These are phyloP conservation scores for Drosophila hydei DNA, from an alignment of 1,140 invertebrate genomes.

Conservation along the genomic window DNA sequence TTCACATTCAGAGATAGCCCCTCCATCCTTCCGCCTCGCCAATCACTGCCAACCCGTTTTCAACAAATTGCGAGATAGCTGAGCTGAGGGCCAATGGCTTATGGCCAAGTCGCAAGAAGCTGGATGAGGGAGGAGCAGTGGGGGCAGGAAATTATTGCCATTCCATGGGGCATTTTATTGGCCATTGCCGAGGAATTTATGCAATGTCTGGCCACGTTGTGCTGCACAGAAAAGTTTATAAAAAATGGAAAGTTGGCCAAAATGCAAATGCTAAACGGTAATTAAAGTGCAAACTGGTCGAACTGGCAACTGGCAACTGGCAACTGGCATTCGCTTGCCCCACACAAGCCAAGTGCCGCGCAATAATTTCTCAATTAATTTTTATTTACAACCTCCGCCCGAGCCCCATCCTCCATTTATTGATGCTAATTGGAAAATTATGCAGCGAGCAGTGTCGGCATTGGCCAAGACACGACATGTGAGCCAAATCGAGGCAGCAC, in stretches of 20 bases:
- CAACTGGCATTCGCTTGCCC: neutral
- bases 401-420: constrained; percentile 46
- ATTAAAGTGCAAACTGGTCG: constrained; percentile 52
- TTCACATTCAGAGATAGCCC: constrained; percentile 5
- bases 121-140: neutral
- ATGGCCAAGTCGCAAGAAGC: constrained; percentile 36
- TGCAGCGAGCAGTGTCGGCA: constrained; percentile 53
- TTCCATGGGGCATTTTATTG: constrained; percentile 71
- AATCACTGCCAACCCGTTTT: neutral
- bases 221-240: constrained; percentile 9
- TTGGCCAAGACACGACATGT: constrained; percentile 45
- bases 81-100: constrained; percentile 39
- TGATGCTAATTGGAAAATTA: constrained; percentile 77
- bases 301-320: neutral
- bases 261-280: constrained; percentile 69
- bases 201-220: constrained; percentile 58
- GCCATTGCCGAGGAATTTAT: constrained; percentile 69
- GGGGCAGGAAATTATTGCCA: constrained; percentile 45
- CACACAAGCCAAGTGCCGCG: constrained; percentile 53
- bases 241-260: constrained; percentile 30
- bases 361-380: constrained; percentile 77
- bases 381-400: constrained; percentile 28
- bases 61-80: constrained; percentile 44
- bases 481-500: neutral
- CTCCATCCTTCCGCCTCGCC: neutral